Percentiles rank a stretch among this genome's conserved stretches.
Conservation (phyloP, 2,888 invertebrate species). For the Phaonia tiefii region DNA sequence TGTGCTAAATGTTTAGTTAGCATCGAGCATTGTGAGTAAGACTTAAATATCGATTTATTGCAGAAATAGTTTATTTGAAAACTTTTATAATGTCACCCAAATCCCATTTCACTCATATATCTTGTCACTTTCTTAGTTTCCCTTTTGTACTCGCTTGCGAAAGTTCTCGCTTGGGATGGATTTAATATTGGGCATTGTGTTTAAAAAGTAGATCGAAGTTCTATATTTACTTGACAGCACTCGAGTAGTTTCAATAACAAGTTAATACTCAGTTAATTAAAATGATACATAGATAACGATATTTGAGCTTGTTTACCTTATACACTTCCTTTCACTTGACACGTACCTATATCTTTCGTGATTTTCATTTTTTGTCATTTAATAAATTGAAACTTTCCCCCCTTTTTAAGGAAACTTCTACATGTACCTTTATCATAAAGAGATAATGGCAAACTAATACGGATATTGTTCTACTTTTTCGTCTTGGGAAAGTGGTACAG, state of each 20-base stretch:
- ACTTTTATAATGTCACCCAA: too few relatives aligned
- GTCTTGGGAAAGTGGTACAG: too few relatives aligned
- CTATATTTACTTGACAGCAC: not conserved
- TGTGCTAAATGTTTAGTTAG: slow-evolving; percentile 57
- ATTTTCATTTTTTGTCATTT: too few relatives aligned
- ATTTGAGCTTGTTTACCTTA: too few relatives aligned
- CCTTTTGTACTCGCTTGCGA: not conserved
- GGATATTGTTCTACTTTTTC: too few relatives aligned
- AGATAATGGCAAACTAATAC: too few relatives aligned
- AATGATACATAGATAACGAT: slow-evolving; percentile 43
- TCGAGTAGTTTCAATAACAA: not conserved
- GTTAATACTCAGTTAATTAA: slow-evolving; percentile 40
- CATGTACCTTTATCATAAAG: too few relatives aligned
- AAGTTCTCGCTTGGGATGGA: not conserved
- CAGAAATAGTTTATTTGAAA: slow-evolving; percentile 48
- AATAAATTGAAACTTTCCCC: too few relatives aligned
- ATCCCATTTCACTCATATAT: too few relatives aligned
- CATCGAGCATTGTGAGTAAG: not conserved
- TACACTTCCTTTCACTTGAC: too few relatives aligned
- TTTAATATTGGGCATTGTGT: not conserved
- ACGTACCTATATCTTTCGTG: too few relatives aligned
- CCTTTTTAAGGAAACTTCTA: too few relatives aligned
- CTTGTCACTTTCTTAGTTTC: not conserved
- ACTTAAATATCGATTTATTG: slow-evolving; percentile 40
- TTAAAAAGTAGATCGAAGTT: not conserved